A percentile compares a stretch with the other conserved stretches of the same genome.
These are phyloP conservation scores for Spatulosminthurus flaviceps DNA, from an alignment of 2,888 invertebrate species.

Conservation along the genomic window DNA sequence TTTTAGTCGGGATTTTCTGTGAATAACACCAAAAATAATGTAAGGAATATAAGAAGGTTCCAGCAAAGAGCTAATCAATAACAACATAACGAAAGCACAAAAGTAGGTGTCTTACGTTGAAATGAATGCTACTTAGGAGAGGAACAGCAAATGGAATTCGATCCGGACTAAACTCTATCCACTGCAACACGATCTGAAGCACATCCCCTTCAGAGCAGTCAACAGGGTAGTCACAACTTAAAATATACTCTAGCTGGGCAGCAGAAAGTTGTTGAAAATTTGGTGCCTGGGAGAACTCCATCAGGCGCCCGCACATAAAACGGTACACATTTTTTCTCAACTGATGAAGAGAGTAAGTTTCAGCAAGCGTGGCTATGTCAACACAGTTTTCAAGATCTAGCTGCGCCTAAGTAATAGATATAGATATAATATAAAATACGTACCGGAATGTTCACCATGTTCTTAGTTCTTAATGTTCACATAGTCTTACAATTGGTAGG, in stretches of 20 bases:
- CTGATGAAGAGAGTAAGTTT: slow-evolving; percentile 73
- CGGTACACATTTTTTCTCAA: slow-evolving; percentile 73
- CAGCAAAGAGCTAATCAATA: too few species aligned
- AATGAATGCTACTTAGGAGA: slow-evolving; percentile 58
- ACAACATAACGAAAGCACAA: background rate
- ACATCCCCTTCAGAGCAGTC: slow-evolving; percentile 74
- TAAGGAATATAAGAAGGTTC: too few species aligned
- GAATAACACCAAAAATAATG: too few species aligned
- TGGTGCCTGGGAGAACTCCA: slow-evolving; percentile 71
- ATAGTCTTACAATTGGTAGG: too few species aligned
- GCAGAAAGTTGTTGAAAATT: slow-evolving; percentile 73
- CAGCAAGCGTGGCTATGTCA: slow-evolving; percentile 76
- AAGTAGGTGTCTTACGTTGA: slow-evolving; percentile 49
- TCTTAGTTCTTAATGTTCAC: too few species aligned
- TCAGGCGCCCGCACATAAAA: slow-evolving; percentile 74
- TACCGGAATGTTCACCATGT: too few species aligned
- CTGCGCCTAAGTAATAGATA: slow-evolving; percentile 71
- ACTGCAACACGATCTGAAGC: slow-evolving; percentile 71
- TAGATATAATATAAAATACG: too few species aligned
- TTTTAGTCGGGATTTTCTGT: slow-evolving; percentile 61
- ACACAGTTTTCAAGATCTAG: slow-evolving; percentile 77
- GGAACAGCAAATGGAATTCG: slow-evolving; percentile 55
- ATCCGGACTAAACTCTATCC: slow-evolving; percentile 70
- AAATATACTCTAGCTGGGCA: slow-evolving; percentile 72
- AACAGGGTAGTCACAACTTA: slow-evolving; percentile 75